Evolutionary conservation across 2,113 vertebrate species (phyloP).

Genomic region (Piaya cayana): DNA sequence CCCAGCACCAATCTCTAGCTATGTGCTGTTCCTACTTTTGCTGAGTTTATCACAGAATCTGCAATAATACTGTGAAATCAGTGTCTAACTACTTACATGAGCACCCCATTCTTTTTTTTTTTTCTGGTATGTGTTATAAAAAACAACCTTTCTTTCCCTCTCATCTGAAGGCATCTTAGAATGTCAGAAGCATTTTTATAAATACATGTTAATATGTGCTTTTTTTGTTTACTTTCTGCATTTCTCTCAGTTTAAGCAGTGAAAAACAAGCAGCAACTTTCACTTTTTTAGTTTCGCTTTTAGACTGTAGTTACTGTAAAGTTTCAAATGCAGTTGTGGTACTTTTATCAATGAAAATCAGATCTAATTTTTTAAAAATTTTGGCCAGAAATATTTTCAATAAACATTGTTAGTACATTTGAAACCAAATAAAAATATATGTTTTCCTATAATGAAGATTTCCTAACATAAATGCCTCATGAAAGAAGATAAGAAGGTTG

Average conservation of each 20-base stretch:
- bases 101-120: rapidly evolving
- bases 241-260: constrained; percentile 5
- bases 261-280: constrained; percentile 54
- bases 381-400: neutral
- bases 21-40: constrained; percentile 29
- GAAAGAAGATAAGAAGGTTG: neutral
- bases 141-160: neutral
- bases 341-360: constrained; percentile 23
- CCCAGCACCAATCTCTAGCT: neutral
- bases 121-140: neutral
- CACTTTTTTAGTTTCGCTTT: constrained; percentile 71
- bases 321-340: constrained; percentile 42
- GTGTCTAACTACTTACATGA: neutral
- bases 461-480: neutral
- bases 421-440: neutral
- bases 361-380: neutral
- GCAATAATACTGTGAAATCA: neutral
- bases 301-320: constrained; percentile 31
- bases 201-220: neutral
- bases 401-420: neutral
- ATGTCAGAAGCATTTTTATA: neutral
- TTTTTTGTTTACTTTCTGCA: constrained; percentile 52
- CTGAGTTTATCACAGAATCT: neutral
- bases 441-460: neutral
- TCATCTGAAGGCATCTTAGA: neutral